A percentile compares a stretch with the other conserved stretches of the same genome.
Conservation (phyloP, 2,797 vertebrate species). For the Etheostoma nigrum region DNA sequence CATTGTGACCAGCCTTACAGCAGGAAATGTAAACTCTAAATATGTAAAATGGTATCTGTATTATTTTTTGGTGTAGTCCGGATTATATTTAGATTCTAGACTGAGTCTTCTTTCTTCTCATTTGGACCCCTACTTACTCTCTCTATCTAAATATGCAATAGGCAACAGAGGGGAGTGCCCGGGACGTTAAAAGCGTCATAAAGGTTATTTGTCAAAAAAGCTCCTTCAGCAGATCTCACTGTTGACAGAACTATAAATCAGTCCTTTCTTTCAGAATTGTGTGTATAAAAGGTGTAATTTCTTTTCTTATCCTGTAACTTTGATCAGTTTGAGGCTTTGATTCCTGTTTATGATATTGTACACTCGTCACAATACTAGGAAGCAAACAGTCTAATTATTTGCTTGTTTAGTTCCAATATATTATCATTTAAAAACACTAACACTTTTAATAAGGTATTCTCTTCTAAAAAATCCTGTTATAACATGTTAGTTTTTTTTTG, state of each 20-base stretch:
- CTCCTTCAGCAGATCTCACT: background rate
- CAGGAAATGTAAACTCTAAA: slow-evolving; percentile 10
- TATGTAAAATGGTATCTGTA: slow-evolving; percentile 20
- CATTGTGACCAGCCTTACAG: slow-evolving; percentile 15
- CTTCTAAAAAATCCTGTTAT: background rate
- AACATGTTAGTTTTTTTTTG: background rate
- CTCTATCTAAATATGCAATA: slow-evolving; percentile 4
- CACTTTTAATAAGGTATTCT: background rate
- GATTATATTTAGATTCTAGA: background rate
- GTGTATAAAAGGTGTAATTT: slow-evolving; percentile 16
- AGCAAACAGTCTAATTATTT: background rate
- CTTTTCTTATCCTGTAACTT: slow-evolving; percentile 11
- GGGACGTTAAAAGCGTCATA: background rate
- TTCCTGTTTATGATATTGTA: background rate
- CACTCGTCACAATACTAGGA: background rate
- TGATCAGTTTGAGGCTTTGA: background rate
- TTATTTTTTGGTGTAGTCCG: background rate
- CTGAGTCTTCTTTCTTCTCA: background rate
- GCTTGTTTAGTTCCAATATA: background rate
- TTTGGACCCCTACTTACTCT: background rate
- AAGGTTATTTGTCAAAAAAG: background rate
- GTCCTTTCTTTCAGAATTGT: slow-evolving; percentile 26
- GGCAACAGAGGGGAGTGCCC: slow-evolving; percentile 5
- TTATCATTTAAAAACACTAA: background rate
- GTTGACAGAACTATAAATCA: slow-evolving; percentile 33